Percentiles rank a stretch among this genome's conserved stretches.
These are phyloP conservation scores for Thysanoteuthis rhombus DNA, from an alignment of 2,888 invertebrate genomes.

Conservation along the genomic window DNA sequence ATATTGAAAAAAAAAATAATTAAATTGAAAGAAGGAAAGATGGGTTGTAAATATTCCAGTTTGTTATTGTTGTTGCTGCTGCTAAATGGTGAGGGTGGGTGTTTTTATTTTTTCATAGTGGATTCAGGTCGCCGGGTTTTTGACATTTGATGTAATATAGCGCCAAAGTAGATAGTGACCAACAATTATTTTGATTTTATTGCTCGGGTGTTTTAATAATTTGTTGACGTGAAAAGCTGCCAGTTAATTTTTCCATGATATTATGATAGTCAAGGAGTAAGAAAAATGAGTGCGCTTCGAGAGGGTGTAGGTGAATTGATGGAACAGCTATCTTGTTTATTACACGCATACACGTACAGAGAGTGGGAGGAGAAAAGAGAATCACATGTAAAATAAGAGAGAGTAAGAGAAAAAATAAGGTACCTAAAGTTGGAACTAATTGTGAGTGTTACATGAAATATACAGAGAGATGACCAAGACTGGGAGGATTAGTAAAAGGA, in stretches of 20 bases:
- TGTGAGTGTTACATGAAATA: too few relatives aligned
- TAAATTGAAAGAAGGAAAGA: not conserved
- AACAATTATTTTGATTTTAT: not conserved
- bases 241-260: not conserved
- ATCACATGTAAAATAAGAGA: not conserved
- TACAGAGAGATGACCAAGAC: too few relatives aligned
- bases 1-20: not conserved
- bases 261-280: not conserved
- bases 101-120: not conserved
- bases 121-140: slow-evolving; percentile 1
- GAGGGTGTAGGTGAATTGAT: not conserved
- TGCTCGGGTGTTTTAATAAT: not conserved
- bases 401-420: not conserved
- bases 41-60: not conserved
- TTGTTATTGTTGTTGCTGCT: not conserved
- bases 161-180: not conserved
- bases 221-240: not conserved
- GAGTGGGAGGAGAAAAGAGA: not conserved
- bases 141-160: not conserved
- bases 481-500: not conserved
- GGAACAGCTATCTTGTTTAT: slow-evolving; percentile 29
- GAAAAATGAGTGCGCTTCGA: not conserved
- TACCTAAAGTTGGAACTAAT: not conserved
- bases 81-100: not conserved
- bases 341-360: not conserved